Percentiles rank a stretch among this genome's conserved stretches.
These are phyloP conservation scores for Nomada hirtipes DNA, from an alignment of 2,888 invertebrate species.

Conservation along the genomic window DNA sequence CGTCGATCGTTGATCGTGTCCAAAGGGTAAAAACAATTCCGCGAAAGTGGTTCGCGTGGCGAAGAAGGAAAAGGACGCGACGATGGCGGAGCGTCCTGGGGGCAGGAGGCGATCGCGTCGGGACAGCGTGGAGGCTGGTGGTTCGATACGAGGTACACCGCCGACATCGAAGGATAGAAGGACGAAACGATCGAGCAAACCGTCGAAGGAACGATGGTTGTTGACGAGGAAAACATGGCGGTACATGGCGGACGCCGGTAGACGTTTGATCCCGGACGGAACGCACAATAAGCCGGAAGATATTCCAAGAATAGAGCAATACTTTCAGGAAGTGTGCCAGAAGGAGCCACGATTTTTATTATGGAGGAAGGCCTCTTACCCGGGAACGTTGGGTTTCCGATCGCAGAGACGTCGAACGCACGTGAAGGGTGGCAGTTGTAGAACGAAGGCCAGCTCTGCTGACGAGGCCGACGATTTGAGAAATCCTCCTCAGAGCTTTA, in stretches of 20 bases:
- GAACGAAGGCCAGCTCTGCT: conserved; percentile 88
- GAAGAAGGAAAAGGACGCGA: conserved; percentile 78
- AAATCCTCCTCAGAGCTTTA: conserved; percentile 74
- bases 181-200: conserved; percentile 86
- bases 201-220: conserved; percentile 92
- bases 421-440: conserved; percentile 89
- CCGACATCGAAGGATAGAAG: conserved; percentile 86
- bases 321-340: conserved; percentile 93
- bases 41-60: conserved; percentile 83
- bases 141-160: conserved; percentile 70
- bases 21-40: conserved; percentile 38
- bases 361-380: conserved; percentile 94
- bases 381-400: conserved; percentile 87
- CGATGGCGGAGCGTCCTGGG: conserved; percentile 82
- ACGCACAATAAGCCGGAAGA: conserved; percentile 90
- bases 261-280: conserved; percentile 93
- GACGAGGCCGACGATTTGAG: conserved; percentile 87
- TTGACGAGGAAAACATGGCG: conserved; percentile 95
- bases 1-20: conserved; percentile 47
- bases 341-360: conserved; percentile 91
- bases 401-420: conserved; percentile 85
- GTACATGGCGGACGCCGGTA: conserved; percentile 96
- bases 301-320: conserved; percentile 92
- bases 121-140: conserved; percentile 79
- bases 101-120: conserved; percentile 80